Conservation (phyloP, 2,797 vertebrate genomes). For the Liparis tanakae region DNA sequence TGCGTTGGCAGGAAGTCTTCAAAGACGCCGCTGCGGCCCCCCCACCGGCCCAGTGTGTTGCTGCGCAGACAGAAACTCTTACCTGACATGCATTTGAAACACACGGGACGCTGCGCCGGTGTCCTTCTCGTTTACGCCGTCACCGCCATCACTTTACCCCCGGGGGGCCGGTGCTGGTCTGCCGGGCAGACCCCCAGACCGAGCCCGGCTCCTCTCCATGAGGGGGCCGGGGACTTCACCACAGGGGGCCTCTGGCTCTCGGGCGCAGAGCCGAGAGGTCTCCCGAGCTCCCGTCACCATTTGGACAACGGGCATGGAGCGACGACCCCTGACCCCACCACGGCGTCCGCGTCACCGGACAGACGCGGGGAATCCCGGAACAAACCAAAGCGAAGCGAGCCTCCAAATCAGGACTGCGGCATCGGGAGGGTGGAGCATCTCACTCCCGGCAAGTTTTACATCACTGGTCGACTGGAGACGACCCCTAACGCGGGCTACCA, state of each 20-base stretch:
- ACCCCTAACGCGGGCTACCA: slow-evolving; percentile 19
- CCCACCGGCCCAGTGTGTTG: slow-evolving; percentile 29
- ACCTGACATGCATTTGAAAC: slow-evolving; percentile 61
- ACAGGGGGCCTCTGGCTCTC: fast-evolving
- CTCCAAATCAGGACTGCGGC: slow-evolving; percentile 20
- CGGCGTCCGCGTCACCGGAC: neutral
- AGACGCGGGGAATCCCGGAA: neutral
- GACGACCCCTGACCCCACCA: neutral
- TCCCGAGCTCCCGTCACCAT: no score
- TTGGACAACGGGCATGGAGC: neutral
- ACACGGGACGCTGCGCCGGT: slow-evolving; percentile 21
- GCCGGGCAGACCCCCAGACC: neutral
- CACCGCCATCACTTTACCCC: slow-evolving; percentile 2
- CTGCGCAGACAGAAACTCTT: slow-evolving; percentile 29
- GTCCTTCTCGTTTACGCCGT: slow-evolving; percentile 53
- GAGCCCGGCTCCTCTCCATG: neutral
- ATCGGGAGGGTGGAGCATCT: slow-evolving; percentile 22
- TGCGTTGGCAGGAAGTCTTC: slow-evolving; percentile 45
- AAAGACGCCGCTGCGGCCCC: neutral
- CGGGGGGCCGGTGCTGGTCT: neutral
- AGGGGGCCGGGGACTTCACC: neutral
- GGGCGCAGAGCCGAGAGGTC: neutral
- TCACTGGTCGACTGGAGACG: slow-evolving; percentile 26
- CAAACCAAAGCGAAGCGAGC: neutral
- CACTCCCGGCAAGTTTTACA: slow-evolving; percentile 47